These are phyloP conservation scores for Tragelaphus buxtoni DNA, from an alignment of 2,113 vertebrate genomes.

Conservation along the genomic window DNA sequence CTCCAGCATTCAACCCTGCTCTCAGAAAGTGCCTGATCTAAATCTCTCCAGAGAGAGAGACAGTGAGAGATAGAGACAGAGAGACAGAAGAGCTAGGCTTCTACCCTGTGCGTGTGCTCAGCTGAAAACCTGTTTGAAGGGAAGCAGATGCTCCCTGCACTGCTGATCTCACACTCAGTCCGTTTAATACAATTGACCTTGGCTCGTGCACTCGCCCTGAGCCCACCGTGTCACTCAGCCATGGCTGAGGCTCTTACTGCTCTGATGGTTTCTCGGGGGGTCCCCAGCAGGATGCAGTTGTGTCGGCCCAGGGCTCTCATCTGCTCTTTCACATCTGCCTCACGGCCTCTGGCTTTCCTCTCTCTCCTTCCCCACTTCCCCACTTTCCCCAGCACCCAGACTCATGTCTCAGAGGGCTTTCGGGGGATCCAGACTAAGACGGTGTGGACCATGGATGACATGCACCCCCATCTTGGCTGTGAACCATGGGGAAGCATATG, in stretches of 20 bases:
- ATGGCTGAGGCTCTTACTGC: rapidly evolving
- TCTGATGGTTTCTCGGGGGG: not conserved
- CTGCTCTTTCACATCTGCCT: not conserved
- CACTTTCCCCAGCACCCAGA: not conserved
- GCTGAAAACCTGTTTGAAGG: not conserved
- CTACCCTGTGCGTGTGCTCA: rapidly evolving
- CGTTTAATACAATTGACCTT: not conserved
- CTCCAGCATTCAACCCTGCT: not conserved
- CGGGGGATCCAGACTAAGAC: not conserved
- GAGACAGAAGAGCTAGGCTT: too few species aligned
- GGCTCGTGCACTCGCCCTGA: not conserved
- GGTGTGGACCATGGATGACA: rapidly evolving
- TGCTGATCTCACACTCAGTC: too few species aligned
- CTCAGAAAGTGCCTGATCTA: not conserved
- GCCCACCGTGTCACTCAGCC: not conserved
- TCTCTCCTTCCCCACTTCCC: not conserved
- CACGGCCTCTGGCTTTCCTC: not conserved
- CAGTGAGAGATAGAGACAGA: not conserved
- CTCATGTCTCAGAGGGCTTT: not conserved
- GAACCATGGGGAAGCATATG: not conserved
- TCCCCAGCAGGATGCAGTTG: not conserved
- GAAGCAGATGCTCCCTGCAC: not conserved
- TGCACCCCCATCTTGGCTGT: rapidly evolving
- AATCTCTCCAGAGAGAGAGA: not conserved
- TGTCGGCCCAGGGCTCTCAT: not conserved